These are phyloP conservation scores for Macrotrachela quadricornifera DNA, from an alignment of 1,140 invertebrate genomes.

Conservation along the genomic window DNA sequence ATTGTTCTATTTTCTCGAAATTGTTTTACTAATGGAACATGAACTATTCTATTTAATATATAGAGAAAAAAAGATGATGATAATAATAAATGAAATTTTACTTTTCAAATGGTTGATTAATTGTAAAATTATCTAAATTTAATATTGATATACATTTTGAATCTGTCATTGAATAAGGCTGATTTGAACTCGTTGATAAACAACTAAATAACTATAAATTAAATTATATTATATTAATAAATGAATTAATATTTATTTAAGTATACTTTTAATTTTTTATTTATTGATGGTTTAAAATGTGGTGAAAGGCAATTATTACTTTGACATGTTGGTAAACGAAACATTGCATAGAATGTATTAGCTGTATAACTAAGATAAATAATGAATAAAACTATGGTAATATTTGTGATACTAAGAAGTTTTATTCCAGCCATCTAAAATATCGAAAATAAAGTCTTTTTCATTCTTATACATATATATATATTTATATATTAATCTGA, in stretches of 20 bases:
- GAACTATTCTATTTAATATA: too few relatives aligned
- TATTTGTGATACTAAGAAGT: slow-evolving; percentile 1
- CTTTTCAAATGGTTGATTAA: too few relatives aligned
- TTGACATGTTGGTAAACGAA: neutral
- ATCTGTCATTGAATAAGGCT: neutral
- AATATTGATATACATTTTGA: neutral
- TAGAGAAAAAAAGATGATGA: too few relatives aligned
- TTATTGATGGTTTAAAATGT: neutral
- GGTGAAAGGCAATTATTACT: neutral
- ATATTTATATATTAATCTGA: too few relatives aligned
- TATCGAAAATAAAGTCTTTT: too few relatives aligned
- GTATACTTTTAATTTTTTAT: neutral
- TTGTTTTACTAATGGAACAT: too few relatives aligned
- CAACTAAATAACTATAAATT: neutral
- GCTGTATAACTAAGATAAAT: neutral
- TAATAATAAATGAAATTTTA: too few relatives aligned
- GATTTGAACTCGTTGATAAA: neutral
- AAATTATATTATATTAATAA: neutral
- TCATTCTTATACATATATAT: too few relatives aligned
- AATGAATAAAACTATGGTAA: neutral
- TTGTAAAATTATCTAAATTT: too few relatives aligned
- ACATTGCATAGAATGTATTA: slow-evolving; percentile 8
- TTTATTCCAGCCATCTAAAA: too few relatives aligned
- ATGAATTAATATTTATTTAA: neutral
- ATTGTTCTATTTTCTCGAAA: too few relatives aligned